Percentiles rank a stretch among this genome's conserved stretches.
Conservation (phyloP, 2,797 vertebrate genomes). For the Synaphobranchus kaupii region DNA sequence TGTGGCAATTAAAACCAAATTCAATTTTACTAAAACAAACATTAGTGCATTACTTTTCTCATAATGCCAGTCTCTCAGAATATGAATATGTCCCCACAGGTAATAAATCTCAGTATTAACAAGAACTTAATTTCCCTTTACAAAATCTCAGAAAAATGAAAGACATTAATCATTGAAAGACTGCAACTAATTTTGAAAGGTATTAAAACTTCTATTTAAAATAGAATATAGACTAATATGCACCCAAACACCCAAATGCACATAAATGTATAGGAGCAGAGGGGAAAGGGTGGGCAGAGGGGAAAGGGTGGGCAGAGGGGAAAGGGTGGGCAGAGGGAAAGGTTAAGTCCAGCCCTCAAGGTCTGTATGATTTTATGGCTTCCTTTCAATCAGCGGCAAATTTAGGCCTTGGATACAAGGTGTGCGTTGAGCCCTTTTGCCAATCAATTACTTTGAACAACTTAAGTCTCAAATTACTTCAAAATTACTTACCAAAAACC, state of each 20-base stretch:
- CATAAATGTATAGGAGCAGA: neutral
- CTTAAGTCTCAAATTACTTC: neutral
- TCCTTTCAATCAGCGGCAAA: too few species aligned
- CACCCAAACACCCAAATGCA: neutral
- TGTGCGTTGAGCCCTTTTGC: too few species aligned
- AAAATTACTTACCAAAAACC: too few species aligned
- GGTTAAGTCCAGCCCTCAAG: too few species aligned
- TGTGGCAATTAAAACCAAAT: conserved; percentile 24
- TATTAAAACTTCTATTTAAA: neutral
- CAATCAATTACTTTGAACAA: neutral
- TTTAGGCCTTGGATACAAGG: too few species aligned
- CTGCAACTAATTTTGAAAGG: neutral
- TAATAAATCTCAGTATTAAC: conserved; percentile 18
- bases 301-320: neutral
- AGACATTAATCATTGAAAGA: neutral
- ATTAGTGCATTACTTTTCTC: neutral
- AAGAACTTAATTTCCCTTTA: neutral
- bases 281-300: neutral
- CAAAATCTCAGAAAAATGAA: neutral
- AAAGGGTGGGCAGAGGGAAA: neutral
- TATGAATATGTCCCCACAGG: neutral
- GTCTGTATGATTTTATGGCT: too few species aligned
- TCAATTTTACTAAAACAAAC: neutral
- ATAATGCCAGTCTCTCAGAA: neutral
- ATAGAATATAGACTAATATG: conserved; percentile 9